Evolutionary conservation across 2,888 invertebrate species (phyloP).

Genomic region (Cephus pulcher): DNA sequence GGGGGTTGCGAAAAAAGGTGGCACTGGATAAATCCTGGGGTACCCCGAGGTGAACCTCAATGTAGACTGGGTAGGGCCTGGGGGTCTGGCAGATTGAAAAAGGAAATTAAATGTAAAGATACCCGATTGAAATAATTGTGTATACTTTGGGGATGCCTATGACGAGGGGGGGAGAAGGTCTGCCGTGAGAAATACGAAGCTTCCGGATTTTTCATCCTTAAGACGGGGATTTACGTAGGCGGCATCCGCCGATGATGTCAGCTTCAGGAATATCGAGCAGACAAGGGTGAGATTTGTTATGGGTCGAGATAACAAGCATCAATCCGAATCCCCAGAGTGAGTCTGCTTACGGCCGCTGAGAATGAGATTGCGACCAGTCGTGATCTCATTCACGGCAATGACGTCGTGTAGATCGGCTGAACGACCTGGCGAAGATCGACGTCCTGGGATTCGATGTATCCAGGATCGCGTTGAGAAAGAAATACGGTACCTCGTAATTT

Average conservation of each 20-base stretch:
- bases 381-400: neutral
- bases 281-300: conserved; percentile 1
- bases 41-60: neutral
- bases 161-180: neutral
- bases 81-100: neutral
- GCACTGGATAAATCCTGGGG: no score
- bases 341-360: neutral
- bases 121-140: neutral
- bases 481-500: neutral
- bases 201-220: neutral
- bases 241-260: neutral
- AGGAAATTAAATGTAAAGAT: neutral
- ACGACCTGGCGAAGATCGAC: neutral
- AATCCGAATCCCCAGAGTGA: neutral
- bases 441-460: neutral
- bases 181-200: neutral
- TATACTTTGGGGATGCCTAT: neutral
- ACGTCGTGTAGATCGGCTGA: neutral
- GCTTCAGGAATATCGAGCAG: neutral
- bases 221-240: neutral
- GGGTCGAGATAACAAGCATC: conserved; percentile 4
- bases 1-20: neutral
- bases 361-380: neutral
- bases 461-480: neutral
- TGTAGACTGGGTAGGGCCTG: neutral